Conservation (phyloP, 2,113 vertebrate genomes). For the Bos javanicus region DNA sequence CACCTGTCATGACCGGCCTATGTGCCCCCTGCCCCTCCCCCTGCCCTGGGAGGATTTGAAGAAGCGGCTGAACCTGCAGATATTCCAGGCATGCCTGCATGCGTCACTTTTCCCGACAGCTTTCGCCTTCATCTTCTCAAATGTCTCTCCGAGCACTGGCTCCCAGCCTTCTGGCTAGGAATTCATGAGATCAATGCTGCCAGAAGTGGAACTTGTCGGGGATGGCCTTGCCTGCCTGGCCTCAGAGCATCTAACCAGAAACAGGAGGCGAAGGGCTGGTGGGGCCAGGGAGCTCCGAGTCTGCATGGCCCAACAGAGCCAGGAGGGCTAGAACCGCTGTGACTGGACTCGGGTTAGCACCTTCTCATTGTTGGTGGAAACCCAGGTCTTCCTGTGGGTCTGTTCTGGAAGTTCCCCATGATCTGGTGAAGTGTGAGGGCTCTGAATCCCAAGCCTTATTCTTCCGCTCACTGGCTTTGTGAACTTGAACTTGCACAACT, state of each 20-base stretch:
- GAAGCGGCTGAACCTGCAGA: neutral
- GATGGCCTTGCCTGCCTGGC: neutral
- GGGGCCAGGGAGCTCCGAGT: neutral
- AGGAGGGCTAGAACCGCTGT: neutral
- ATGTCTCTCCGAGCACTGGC: neutral
- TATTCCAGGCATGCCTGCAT: neutral
- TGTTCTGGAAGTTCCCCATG: neutral
- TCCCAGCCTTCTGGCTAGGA: constrained; percentile 1
- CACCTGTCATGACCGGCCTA: neutral
- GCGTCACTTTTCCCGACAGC: constrained; percentile 14
- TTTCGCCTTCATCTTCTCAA: neutral
- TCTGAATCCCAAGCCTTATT: neutral
- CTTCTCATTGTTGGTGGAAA: neutral
- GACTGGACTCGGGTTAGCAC: neutral
- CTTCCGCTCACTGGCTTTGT: neutral
- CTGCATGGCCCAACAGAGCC: neutral
- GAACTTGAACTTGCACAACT: neutral
- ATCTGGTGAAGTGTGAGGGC: neutral
- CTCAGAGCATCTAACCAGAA: neutral
- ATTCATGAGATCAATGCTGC: neutral
- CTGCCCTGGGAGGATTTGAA: neutral
- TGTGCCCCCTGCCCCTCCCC: accelerated
- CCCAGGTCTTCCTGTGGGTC: neutral
- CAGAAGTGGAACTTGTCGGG: neutral
- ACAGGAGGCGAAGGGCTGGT: neutral